Evolutionary conservation across 2,113 vertebrate genomes (phyloP).

Genomic region (Rhinopomastus cyanomelas): DNA sequence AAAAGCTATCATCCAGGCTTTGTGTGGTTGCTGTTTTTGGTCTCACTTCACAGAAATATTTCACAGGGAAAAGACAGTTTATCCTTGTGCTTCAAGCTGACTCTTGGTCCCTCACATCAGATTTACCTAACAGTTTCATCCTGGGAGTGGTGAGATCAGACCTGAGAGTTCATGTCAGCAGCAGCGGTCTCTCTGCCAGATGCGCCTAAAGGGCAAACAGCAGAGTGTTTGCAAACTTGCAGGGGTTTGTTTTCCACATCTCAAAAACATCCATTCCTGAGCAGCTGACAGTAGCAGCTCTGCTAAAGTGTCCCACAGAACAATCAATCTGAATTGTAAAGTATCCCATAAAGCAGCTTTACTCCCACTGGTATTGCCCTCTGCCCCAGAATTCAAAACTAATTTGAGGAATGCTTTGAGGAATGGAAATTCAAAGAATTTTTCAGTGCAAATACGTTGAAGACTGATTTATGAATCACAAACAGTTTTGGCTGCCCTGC

Average conservation of each 20-base stretch:
- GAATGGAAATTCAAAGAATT: not conserved
- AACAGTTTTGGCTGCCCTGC: not conserved
- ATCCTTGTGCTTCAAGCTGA: conserved; percentile 36
- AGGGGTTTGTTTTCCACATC: conserved; percentile 27
- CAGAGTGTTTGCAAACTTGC: conserved; percentile 51
- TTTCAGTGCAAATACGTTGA: not conserved
- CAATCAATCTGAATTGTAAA: conserved; percentile 40
- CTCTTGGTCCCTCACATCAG: conserved; percentile 29
- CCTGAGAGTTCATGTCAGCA: conserved; percentile 20
- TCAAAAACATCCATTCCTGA: conserved; percentile 42
- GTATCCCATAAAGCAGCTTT: not conserved
- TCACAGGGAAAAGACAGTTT: conserved; percentile 62
- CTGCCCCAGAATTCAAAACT: conserved; percentile 1
- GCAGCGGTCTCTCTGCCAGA: conserved; percentile 46
- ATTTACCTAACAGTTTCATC: conserved; percentile 65
- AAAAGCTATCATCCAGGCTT: conserved; percentile 6
- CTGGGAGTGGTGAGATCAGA: conserved; percentile 39
- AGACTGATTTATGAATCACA: not conserved
- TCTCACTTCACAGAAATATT: conserved; percentile 64
- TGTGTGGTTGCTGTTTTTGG: conserved; percentile 5
- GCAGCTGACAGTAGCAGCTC: conserved; percentile 40
- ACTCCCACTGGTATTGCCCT: not conserved
- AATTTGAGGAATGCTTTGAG: not conserved
- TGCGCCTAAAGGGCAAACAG: conserved; percentile 41
- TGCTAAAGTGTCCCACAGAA: conserved; percentile 15